Evolutionary conservation across 2,113 vertebrate species (phyloP).

Genomic region (Muntiacus muntjak): DNA sequence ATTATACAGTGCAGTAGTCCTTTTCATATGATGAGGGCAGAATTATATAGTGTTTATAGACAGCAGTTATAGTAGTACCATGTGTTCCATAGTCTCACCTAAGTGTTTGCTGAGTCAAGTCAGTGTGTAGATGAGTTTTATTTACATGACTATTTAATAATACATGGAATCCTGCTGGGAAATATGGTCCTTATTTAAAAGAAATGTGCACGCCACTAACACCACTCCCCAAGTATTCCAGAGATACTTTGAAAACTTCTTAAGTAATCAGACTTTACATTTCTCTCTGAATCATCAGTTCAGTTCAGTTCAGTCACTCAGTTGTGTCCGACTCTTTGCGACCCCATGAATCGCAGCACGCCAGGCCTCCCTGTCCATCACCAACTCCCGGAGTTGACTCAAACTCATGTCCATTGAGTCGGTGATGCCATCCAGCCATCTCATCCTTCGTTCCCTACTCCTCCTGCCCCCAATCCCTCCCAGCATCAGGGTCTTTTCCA

Average conservation of each 20-base stretch:
- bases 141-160: neutral
- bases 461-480: no score
- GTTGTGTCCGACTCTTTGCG: no score
- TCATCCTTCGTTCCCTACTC: no score
- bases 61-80: neutral
- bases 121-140: neutral
- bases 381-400: no score
- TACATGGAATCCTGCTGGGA: neutral
- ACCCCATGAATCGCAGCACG: no score
- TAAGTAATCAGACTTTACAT: neutral
- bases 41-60: neutral
- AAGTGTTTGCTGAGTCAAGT: neutral
- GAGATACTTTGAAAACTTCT: constrained; percentile 9
- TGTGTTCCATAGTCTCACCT: neutral
- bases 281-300: neutral
- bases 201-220: neutral
- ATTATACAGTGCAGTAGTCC: neutral
- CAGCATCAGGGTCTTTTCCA: no score
- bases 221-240: neutral
- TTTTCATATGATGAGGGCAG: neutral
- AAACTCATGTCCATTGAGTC: no score
- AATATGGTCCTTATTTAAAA: neutral
- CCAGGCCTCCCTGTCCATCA: no score
- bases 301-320: no score
- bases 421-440: no score